A percentile compares a stretch with the other conserved stretches of the same genome.
These are phyloP conservation scores for Drosophila lacertosa DNA, from an alignment of 1,140 invertebrate genomes.

Conservation along the genomic window DNA sequence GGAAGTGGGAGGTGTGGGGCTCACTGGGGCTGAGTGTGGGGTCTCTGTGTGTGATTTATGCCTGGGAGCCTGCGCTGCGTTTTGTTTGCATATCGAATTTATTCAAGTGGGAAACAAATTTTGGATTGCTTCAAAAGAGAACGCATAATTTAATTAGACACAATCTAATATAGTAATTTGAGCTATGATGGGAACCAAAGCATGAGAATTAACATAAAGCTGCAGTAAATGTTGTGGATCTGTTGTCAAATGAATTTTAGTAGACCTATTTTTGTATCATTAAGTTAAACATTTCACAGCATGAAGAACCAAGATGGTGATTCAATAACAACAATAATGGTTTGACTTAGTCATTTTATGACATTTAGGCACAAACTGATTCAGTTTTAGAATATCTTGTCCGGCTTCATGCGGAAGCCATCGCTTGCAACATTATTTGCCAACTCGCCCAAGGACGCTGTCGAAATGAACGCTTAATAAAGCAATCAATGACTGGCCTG, in stretches of 20 bases:
- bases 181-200: slow-evolving; percentile 53
- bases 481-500: slow-evolving; percentile 72
- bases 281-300: not conserved
- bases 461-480: slow-evolving; percentile 75
- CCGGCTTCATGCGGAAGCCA: slow-evolving; percentile 52
- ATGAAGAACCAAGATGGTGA: not conserved
- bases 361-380: slow-evolving; percentile 27
- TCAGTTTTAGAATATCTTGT: not conserved
- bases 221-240: not conserved
- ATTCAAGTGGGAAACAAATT: slow-evolving; percentile 66
- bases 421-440: slow-evolving; percentile 39
- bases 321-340: not conserved
- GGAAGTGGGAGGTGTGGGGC: slow-evolving; percentile 32
- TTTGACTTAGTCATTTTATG: slow-evolving; percentile 26
- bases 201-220: not conserved
- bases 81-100: slow-evolving; percentile 62
- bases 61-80: slow-evolving; percentile 58
- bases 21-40: slow-evolving; percentile 47
- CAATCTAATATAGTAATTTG: slow-evolving; percentile 18
- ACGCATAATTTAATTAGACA: slow-evolving; percentile 69
- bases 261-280: not conserved
- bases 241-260: not conserved
- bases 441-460: slow-evolving; percentile 60
- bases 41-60: slow-evolving; percentile 70
- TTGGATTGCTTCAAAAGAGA: slow-evolving; percentile 40